A percentile compares a stretch with the other conserved stretches of the same genome.
Evolutionary conservation across 2,113 vertebrate species (phyloP).

Genomic region (Lepus timidus): DNA sequence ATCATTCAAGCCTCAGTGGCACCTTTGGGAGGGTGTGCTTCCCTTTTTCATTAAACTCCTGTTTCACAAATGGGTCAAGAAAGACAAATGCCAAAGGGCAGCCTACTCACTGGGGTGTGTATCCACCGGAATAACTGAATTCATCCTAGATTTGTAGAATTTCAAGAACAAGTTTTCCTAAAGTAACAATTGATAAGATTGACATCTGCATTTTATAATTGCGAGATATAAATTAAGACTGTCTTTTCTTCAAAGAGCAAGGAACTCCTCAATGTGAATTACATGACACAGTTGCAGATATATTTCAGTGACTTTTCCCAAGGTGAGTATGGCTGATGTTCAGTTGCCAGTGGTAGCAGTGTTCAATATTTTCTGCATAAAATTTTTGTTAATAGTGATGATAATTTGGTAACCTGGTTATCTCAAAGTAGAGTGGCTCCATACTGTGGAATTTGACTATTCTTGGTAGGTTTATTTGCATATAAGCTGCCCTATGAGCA

Average conservation of each 20-base stretch:
- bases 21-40: neutral
- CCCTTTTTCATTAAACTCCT: neutral
- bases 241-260: neutral
- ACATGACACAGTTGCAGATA: neutral
- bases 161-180: neutral
- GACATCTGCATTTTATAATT: neutral
- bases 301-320: neutral
- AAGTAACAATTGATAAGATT: neutral
- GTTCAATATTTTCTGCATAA: neutral
- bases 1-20: neutral
- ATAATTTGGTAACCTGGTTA: neutral
- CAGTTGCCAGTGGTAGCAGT: neutral
- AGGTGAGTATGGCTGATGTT: neutral
- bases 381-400: neutral
- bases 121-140: neutral
- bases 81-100: neutral
- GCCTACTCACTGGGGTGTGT: neutral
- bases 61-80: neutral
- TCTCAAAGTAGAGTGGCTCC: neutral
- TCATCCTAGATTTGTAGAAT: neutral
- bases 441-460: neutral
- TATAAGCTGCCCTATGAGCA: neutral
- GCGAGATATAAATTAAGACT: neutral
- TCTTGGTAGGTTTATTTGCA: slow-evolving; percentile 43
- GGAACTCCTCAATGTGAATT: neutral